phyloP scores from a whole-genome alignment of 1,140 invertebrate species.

The Zaprionus vittiger region DNA sequence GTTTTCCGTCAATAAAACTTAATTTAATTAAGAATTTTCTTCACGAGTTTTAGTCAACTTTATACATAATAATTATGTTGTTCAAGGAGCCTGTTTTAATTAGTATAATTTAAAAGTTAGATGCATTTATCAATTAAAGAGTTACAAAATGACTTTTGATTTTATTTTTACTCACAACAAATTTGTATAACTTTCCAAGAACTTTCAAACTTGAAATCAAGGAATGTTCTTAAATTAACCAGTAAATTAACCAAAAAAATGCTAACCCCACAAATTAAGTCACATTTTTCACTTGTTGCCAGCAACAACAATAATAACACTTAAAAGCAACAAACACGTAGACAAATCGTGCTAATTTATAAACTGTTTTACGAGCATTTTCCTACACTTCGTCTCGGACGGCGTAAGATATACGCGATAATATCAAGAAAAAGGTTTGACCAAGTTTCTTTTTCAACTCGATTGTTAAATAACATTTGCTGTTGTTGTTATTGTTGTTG shows the following conservation, averaged over 20 bases:
- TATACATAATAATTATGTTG: too few relatives aligned
- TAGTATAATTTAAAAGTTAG: too few relatives aligned
- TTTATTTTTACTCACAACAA: too few relatives aligned
- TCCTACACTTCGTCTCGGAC: constrained; percentile 18
- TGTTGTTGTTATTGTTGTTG: constrained; percentile 35
- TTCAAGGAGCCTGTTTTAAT: too few relatives aligned
- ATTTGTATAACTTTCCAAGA: too few relatives aligned
- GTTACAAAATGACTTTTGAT: too few relatives aligned
- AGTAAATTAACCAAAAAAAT: constrained; percentile 3
- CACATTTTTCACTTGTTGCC: constrained; percentile 35
- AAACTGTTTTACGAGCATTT: constrained; percentile 57
- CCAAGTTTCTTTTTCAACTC: constrained; percentile 69
- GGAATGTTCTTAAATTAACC: not conserved
- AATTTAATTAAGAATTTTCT: too few relatives aligned
- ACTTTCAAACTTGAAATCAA: not conserved
- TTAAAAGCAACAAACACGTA: constrained; percentile 13
- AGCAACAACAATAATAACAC: constrained; percentile 31
- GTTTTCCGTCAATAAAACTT: too few relatives aligned
- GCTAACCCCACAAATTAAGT: constrained; percentile 4
- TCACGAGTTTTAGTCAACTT: too few relatives aligned
- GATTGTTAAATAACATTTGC: constrained; percentile 72
- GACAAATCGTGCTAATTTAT: constrained; percentile 67
- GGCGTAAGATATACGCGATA: constrained; percentile 45
- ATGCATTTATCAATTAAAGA: too few relatives aligned
- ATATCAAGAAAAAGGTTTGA: constrained; percentile 60